A percentile compares a stretch with the other conserved stretches of the same genome.
Evolutionary conservation across 1,140 invertebrate genomes (phyloP).

Genomic region (Saccostrea echinata): DNA sequence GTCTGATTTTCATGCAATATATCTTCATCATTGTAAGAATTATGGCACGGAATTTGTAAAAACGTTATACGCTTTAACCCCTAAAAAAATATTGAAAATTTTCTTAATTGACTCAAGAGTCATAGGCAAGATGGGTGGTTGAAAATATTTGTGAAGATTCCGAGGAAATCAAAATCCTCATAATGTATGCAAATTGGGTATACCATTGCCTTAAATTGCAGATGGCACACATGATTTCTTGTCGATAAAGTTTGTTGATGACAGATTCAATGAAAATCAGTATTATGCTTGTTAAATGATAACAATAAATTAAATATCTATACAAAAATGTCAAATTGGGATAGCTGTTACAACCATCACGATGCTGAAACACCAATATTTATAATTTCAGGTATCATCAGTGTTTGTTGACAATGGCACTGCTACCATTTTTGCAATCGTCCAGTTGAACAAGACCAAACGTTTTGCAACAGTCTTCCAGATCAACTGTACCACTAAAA

Average conservation of each 20-base stretch:
- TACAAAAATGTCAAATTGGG: not conserved
- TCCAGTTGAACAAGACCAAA: not conserved
- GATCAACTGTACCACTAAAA: not conserved
- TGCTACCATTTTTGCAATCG: not conserved
- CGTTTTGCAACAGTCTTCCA: not conserved
- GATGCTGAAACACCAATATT: not conserved
- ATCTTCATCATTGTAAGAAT: conserved; percentile 29
- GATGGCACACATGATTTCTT: not conserved
- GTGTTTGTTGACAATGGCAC: not conserved
- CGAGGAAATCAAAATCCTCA: not conserved
- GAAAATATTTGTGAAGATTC: not conserved
- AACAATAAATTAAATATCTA: not conserved
- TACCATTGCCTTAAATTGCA: not conserved
- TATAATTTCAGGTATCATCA: not conserved
- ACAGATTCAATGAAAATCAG: not conserved
- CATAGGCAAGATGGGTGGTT: conserved; percentile 22
- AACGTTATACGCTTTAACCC: conserved; percentile 18
- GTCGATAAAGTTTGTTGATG: not conserved
- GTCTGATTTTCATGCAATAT: conserved; percentile 30
- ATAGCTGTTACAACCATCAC: not conserved
- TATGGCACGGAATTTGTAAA: conserved; percentile 19
- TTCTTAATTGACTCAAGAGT: conserved; percentile 17
- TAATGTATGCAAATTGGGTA: not conserved
- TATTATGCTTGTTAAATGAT: not conserved
- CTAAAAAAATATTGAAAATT: conserved; percentile 4